Conservation (phyloP, 2,113 vertebrate species). For the Natator depressus region DNA sequence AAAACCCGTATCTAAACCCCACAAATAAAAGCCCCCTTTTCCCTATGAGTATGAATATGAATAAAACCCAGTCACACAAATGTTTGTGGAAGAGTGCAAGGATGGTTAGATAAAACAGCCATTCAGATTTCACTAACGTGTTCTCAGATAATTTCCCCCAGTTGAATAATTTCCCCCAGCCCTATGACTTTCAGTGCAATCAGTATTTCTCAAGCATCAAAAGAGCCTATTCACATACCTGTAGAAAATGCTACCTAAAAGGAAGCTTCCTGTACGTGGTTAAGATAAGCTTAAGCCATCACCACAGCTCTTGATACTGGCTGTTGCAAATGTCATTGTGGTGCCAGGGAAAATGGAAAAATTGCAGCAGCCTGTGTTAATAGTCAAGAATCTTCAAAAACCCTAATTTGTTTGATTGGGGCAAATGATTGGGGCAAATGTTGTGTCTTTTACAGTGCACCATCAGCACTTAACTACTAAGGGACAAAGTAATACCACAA, state of each 20-base stretch:
- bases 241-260: constrained; percentile 69
- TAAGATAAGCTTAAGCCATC: constrained; percentile 64
- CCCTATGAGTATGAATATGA: not conserved
- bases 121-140: constrained; percentile 19
- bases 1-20: constrained; percentile 29
- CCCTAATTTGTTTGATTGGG: not conserved
- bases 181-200: constrained; percentile 60
- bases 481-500: constrained; percentile 9
- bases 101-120: constrained; percentile 24
- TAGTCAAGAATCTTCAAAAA: constrained; percentile 10
- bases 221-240: constrained; percentile 70
- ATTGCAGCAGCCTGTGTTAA: not conserved
- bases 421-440: not conserved
- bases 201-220: constrained; percentile 73
- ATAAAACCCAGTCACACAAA: not conserved
- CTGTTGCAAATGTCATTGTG: not conserved
- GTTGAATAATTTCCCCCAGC: constrained; percentile 1
- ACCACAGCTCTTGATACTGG: constrained; percentile 39
- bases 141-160: constrained; percentile 57
- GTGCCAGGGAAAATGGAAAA: constrained; percentile 56
- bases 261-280: constrained; percentile 68
- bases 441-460: not conserved
- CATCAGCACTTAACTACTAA: not conserved
- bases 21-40: not conserved
- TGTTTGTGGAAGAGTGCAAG: not conserved